A percentile compares a stretch with the other conserved stretches of the same genome.
phyloP scores from a whole-genome alignment of 1,140 invertebrate genomes.

The Pantala flavescens region DNA sequence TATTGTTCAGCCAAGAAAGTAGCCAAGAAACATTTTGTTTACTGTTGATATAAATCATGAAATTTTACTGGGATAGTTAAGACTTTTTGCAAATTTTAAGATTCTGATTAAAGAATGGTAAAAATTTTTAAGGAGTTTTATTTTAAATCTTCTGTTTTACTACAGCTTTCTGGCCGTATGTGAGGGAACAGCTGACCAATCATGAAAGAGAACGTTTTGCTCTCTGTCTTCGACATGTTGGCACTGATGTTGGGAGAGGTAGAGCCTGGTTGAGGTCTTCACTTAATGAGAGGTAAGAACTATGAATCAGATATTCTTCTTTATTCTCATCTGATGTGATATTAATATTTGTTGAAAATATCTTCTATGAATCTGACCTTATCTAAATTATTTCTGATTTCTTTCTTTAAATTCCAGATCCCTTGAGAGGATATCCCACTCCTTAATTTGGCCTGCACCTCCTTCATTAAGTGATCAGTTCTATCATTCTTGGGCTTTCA shows the following conservation, averaged over 20 bases:
- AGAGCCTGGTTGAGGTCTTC: slow-evolving; percentile 76
- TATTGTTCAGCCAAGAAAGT: no score
- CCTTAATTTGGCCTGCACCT: neutral
- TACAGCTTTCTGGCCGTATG: slow-evolving; percentile 50
- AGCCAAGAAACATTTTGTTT: no score
- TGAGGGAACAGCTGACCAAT: slow-evolving; percentile 62
- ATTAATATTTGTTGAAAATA: neutral
- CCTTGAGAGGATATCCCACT: neutral
- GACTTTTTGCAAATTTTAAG: no score
- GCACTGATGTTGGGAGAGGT: slow-evolving; percentile 68
- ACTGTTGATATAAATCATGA: no score
- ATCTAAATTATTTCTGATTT: no score
- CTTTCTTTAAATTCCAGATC: neutral
- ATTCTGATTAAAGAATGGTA: no score
- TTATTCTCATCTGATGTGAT: neutral
- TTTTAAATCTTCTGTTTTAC: neutral
- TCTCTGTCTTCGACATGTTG: slow-evolving; percentile 59
- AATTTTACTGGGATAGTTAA: no score
- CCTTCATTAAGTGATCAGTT: neutral
- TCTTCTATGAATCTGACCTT: no score
- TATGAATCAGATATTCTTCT: neutral
- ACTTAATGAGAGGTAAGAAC: slow-evolving; percentile 71
- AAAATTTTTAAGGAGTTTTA: no score
- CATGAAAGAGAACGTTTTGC: slow-evolving; percentile 79
- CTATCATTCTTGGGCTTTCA: slow-evolving; percentile 75